phyloP scores from a whole-genome alignment of 2,113 vertebrate genomes.

The Callionymus lyra region DNA sequence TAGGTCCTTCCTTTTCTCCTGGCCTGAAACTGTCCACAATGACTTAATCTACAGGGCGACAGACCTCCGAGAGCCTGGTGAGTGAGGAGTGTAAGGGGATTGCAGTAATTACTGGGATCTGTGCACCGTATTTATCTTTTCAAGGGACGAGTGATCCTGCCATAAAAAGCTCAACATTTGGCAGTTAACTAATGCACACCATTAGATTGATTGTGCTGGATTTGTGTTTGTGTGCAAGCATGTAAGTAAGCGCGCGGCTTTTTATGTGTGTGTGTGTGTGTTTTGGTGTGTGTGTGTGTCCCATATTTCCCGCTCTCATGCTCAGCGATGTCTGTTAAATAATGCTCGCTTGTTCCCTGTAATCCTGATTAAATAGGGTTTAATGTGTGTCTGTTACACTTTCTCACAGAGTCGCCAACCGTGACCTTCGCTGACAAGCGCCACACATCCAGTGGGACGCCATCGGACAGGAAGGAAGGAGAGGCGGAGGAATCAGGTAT shows the following conservation, averaged over 20 bases:
- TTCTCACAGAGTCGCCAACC: conserved; percentile 35
- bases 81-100: conserved; percentile 61
- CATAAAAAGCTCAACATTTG: conserved; percentile 75
- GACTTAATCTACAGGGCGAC: conserved; percentile 58
- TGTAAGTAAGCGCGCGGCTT: conserved; percentile 3
- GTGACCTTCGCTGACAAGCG: conserved; percentile 31
- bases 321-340: conserved; percentile 74
- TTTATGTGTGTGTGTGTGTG: conserved; percentile 24
- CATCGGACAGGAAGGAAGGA: too few relatives aligned
- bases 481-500: too few relatives aligned
- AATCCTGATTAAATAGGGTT: conserved; percentile 71
- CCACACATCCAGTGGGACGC: too few relatives aligned
- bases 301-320: conserved; percentile 43
- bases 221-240: conserved; percentile 46
- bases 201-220: conserved; percentile 82
- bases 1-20: conserved; percentile 29
- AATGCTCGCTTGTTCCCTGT: conserved; percentile 61
- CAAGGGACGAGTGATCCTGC: conserved; percentile 63
- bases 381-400: conserved; percentile 62
- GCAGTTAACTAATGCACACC: conserved; percentile 82
- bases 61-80: conserved; percentile 43
- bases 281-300: conserved; percentile 35
- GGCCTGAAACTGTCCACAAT: conserved; percentile 59
- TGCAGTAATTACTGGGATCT: conserved; percentile 75
- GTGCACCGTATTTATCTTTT: conserved; percentile 75